These are phyloP conservation scores for Scolanthus callimorphus DNA, from an alignment of 92 coral and sea anemone species.

Conservation along the genomic window DNA sequence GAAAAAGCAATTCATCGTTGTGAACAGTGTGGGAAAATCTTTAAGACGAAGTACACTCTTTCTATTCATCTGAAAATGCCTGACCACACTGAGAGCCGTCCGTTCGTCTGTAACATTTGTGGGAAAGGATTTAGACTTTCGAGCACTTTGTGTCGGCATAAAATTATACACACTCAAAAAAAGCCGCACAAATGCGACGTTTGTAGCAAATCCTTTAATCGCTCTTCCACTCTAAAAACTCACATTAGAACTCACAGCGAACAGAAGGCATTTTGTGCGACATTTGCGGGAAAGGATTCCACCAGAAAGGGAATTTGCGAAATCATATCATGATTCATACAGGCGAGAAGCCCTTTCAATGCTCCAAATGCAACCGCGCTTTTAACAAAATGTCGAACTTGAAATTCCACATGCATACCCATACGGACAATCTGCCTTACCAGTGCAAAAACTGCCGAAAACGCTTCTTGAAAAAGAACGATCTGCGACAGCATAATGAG, in stretches of 20 bases:
- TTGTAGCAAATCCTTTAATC: slow-evolving; percentile 83
- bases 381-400: slow-evolving; percentile 98
- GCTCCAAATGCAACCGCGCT: slow-evolving; percentile 85
- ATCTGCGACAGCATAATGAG: slow-evolving; percentile 71
- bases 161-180: slow-evolving; percentile 96
- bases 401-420: slow-evolving; percentile 96
- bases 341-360: slow-evolving; percentile 93
- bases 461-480: slow-evolving; percentile 66
- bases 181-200: slow-evolving; percentile 89
- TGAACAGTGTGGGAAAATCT: slow-evolving; percentile 92
- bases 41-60: slow-evolving; percentile 93
- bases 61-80: slow-evolving; percentile 98
- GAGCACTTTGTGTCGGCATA: slow-evolving; percentile 94
- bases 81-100: slow-evolving; percentile 88
- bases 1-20: slow-evolving; percentile 72
- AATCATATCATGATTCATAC: slow-evolving; percentile 98
- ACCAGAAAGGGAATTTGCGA: slow-evolving; percentile 93
- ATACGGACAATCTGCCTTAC: slow-evolving; percentile 74
- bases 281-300: slow-evolving; percentile 95
- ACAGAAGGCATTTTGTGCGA: slow-evolving; percentile 86
- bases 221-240: slow-evolving; percentile 94
- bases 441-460: slow-evolving; percentile 80
- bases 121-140: slow-evolving; percentile 99
- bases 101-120: slow-evolving; percentile 95
- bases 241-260: slow-evolving; percentile 97